These are phyloP conservation scores for Tetragonula clypearis DNA, from an alignment of 1,140 invertebrate genomes.

Conservation along the genomic window DNA sequence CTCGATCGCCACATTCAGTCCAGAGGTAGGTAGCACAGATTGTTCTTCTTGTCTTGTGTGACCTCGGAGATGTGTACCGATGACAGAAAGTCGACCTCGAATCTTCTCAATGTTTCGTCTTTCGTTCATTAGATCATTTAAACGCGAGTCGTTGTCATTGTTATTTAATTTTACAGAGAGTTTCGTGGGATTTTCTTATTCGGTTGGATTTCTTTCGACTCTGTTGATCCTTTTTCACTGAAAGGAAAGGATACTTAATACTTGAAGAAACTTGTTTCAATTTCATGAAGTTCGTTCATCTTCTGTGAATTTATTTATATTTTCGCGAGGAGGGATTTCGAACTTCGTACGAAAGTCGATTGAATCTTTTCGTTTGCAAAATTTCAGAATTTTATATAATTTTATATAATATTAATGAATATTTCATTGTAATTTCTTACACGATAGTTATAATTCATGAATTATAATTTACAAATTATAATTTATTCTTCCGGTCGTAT, in stretches of 20 bases:
- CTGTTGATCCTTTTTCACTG: neutral
- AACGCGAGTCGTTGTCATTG: neutral
- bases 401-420: no score
- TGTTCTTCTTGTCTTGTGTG: neutral
- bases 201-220: neutral
- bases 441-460: neutral
- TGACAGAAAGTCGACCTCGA: neutral
- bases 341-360: neutral
- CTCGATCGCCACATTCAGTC: conserved; percentile 26
- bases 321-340: neutral
- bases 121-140: neutral
- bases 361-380: neutral
- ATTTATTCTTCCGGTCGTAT: neutral
- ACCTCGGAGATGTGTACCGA: conserved; percentile 3
- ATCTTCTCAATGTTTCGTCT: neutral
- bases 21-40: conserved; percentile 51
- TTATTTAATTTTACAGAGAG: no score
- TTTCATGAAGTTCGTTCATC: neutral
- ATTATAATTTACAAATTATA: neutral
- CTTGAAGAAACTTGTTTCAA: neutral
- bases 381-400: neutral
- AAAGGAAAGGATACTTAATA: neutral
- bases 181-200: neutral
- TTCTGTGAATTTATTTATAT: neutral
- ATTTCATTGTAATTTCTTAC: neutral